Percentiles rank a stretch among this genome's conserved stretches.
Evolutionary conservation across 2,797 vertebrate genomes (phyloP).

Genomic region (Hoplostethus atlanticus): DNA sequence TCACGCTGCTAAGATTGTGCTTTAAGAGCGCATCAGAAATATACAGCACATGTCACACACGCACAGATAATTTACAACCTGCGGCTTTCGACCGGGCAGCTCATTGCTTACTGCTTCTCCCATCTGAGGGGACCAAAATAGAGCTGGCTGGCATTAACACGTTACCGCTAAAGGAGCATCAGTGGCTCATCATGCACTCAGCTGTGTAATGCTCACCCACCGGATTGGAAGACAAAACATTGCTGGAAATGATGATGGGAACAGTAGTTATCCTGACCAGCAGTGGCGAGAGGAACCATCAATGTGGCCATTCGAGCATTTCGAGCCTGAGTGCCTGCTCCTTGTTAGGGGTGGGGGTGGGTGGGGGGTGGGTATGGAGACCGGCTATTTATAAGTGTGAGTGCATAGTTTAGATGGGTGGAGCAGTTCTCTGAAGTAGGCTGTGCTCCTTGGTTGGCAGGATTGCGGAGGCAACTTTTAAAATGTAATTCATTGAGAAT

Average conservation of each 20-base stretch:
- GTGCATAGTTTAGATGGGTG: constrained; percentile 34
- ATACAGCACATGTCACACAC: constrained; percentile 50
- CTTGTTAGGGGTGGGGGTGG: constrained; percentile 45
- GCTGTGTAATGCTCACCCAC: constrained; percentile 49
- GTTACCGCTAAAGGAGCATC: constrained; percentile 42
- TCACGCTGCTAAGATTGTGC: constrained; percentile 58
- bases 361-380: not conserved
- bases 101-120: constrained; percentile 20
- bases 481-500: not conserved
- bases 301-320: constrained; percentile 53
- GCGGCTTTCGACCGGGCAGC: constrained; percentile 36
- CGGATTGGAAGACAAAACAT: constrained; percentile 32
- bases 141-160: constrained; percentile 41
- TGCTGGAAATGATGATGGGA: constrained; percentile 32
- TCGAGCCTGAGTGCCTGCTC: constrained; percentile 50
- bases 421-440: constrained; percentile 29
- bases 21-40: constrained; percentile 40
- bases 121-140: constrained; percentile 57
- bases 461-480: not conserved
- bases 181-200: constrained; percentile 40
- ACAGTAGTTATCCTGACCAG: constrained; percentile 29
- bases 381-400: constrained; percentile 46
- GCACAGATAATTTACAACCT: constrained; percentile 52
- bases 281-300: constrained; percentile 23
- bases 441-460: not conserved